Evolutionary conservation across 2,888 invertebrate species (phyloP).

Genomic region (Cordilura impudica): DNA sequence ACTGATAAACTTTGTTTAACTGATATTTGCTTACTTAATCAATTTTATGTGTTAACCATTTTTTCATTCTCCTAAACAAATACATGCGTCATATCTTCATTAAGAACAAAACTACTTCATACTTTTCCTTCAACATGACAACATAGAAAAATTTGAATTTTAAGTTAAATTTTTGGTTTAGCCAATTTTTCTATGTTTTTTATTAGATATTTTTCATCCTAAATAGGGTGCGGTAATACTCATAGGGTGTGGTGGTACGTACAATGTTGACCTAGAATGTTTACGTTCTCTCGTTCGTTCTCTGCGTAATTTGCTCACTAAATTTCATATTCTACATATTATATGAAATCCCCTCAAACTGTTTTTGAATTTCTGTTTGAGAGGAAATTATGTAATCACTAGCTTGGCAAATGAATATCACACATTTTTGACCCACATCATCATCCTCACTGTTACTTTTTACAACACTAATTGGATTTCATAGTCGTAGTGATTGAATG

Average conservation of each 20-base stretch:
- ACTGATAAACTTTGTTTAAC: slow-evolving; percentile 19
- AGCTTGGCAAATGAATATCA: slow-evolving; percentile 7
- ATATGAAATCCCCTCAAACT: background rate
- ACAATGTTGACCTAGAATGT: slow-evolving; percentile 11
- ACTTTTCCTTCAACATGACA: slow-evolving; percentile 17
- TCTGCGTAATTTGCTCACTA: background rate
- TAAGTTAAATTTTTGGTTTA: slow-evolving; percentile 11
- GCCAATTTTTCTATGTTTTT: background rate
- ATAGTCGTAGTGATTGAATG: slow-evolving; percentile 36
- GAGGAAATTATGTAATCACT: slow-evolving; percentile 39
- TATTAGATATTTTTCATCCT: background rate
- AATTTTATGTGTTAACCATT: background rate
- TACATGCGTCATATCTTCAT: slow-evolving; percentile 33
- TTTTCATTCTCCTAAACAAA: slow-evolving; percentile 7
- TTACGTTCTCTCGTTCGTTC: background rate
- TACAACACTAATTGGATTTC: slow-evolving; percentile 41
- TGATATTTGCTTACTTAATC: background rate
- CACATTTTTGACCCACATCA: background rate
- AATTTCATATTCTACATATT: background rate
- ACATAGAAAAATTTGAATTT: slow-evolving; percentile 23
- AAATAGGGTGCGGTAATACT: slow-evolving; percentile 36
- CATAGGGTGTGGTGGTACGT: background rate
- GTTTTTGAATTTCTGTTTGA: background rate
- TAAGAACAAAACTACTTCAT: slow-evolving; percentile 17
- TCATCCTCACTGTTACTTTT: background rate